Base-by-base conservation (phyloP, 2,888 invertebrate species). In the Trissolcus brochymenae region DNA sequence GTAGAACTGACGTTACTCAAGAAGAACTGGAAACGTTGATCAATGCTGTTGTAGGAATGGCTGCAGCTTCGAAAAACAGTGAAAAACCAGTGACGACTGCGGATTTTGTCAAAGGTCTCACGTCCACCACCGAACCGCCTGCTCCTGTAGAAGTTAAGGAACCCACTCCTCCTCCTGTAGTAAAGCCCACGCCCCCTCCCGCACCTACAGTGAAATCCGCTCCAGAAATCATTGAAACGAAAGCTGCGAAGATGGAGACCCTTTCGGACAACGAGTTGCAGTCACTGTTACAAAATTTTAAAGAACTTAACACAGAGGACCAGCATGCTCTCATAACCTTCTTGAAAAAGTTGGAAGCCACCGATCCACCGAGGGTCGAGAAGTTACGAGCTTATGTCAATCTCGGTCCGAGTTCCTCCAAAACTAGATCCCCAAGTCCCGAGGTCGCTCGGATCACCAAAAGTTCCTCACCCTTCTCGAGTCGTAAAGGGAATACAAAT, bases 281-380 rank as follows among this genome's bases (percentile, higher is more conserved):
- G 85, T 94, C 94, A 0, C 89, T 96, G 1, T 87, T 96, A 67
- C 94, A 95, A 86, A 96, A 95, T 85, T 94, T 94, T 81, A 95
- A 95, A 86, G 95, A 95, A 82, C 88, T 96, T 13, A 94, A 94
- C 0, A 92, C 93, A 0, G 95, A 95, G 79, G 96, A 96, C 86
- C 96, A 96, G 84, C 94, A 95, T 85, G 94, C 94, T 81, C 91
- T 96, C 4, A 95, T 96, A 40, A 93, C 93, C 0, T 95, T 95
- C 85, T 87, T 96, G 73, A 95, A 95, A 85, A 95, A 95, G 86
- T 87, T 96, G 46, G 96, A 96, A 86, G 92, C 93, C 0, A 92
- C 92, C 2, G 94, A 95, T 85, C 94, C 95, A 0, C 90, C 91
- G 49, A 92, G 95, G n/a, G 95, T 96, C 0, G 95, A 95, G 83